Evolutionary conservation across 2,113 vertebrate species (phyloP).

Genomic region (Megaptera novaeangliae): DNA sequence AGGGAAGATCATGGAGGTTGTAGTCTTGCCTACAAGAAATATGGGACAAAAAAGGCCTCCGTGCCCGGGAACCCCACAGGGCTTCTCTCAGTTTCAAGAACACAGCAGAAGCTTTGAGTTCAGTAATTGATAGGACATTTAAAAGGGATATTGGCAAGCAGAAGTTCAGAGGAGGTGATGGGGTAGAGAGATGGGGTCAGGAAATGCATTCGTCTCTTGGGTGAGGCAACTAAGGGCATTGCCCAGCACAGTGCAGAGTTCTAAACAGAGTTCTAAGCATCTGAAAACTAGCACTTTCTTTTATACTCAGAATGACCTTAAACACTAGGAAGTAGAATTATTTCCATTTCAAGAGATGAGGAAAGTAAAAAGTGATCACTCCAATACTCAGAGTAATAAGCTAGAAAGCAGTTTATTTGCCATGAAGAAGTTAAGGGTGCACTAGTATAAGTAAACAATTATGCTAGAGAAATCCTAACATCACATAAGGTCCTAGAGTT

Average conservation of each 20-base stretch:
- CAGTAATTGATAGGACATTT: not conserved
- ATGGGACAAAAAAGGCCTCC: no score
- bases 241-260: no score
- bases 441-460: not conserved
- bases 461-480: not conserved
- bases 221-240: not conserved
- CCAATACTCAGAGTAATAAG: not conserved
- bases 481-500: not conserved
- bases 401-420: not conserved
- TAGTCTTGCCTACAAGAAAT: no score
- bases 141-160: not conserved
- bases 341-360: not conserved
- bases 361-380: not conserved
- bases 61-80: no score
- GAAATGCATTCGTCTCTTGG: not conserved
- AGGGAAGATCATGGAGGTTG: no score
- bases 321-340: not conserved
- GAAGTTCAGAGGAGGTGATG: not conserved
- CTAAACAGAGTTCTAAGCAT: not conserved
- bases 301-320: not conserved
- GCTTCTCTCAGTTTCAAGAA: not conserved
- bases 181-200: not conserved
- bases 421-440: not conserved
- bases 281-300: not conserved
- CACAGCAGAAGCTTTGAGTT: not conserved